phyloP scores from a whole-genome alignment of 2,113 vertebrate species.

The Heliornis fulica region DNA sequence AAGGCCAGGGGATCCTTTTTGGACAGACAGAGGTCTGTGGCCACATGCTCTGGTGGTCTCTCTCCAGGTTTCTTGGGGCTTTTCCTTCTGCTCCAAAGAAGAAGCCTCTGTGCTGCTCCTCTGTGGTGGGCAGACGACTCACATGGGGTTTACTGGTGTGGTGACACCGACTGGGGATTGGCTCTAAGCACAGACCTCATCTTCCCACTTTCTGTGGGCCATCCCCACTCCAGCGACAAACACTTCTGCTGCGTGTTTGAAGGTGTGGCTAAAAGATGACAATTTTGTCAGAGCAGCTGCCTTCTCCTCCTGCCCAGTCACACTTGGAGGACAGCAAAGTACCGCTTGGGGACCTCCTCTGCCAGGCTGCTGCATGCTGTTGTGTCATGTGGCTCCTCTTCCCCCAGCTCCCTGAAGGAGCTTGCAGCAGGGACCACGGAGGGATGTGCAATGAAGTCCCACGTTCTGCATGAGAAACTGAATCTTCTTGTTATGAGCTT shows the following conservation, averaged over 20 bases:
- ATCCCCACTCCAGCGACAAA: rapidly evolving
- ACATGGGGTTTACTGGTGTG: background rate
- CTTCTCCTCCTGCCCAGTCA: background rate
- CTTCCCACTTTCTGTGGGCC: background rate
- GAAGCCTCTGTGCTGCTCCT: background rate
- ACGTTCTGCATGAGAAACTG: background rate
- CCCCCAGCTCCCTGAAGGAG: background rate
- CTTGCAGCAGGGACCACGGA: rapidly evolving
- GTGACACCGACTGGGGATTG: background rate
- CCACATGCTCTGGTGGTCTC: rapidly evolving
- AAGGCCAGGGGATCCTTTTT: rapidly evolving
- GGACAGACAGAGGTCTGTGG: rapidly evolving
- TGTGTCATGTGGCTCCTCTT: background rate
- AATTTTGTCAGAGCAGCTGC: rapidly evolving
- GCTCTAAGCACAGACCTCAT: background rate
- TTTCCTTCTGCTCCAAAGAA: background rate
- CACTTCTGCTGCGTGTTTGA: rapidly evolving
- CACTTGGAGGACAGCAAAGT: background rate
- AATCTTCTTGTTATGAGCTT: rapidly evolving
- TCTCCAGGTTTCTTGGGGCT: background rate
- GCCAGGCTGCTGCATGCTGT: background rate
- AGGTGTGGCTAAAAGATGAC: background rate
- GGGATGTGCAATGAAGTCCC: background rate
- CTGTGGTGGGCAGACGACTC: background rate
- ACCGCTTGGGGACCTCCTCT: rapidly evolving